Evolutionary conservation across 2,888 invertebrate genomes (phyloP).

Genomic region (Ypsolopha sequella): DNA sequence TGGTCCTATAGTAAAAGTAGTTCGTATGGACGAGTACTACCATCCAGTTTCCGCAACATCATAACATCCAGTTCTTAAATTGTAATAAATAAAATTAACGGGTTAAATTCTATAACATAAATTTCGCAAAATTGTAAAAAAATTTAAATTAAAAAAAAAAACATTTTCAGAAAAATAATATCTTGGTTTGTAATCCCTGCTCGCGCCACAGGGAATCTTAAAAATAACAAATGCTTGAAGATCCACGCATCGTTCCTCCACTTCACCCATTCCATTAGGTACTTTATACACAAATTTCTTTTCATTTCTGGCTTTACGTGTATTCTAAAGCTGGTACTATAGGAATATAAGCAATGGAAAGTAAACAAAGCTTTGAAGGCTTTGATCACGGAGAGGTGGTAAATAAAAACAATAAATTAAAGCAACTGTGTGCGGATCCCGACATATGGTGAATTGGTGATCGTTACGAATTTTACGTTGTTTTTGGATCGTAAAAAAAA

Average conservation of each 20-base stretch:
- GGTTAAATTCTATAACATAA: neutral
- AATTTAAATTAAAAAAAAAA: neutral
- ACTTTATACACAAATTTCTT: neutral
- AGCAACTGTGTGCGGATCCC: constrained; percentile 17
- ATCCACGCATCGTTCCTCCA: constrained; percentile 22
- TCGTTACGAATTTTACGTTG: constrained; percentile 53
- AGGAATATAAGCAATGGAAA: too few species aligned
- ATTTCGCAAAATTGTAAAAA: neutral
- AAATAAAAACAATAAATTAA: neutral
- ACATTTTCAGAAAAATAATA: neutral
- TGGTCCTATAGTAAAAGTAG: too few species aligned
- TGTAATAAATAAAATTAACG: too few species aligned
- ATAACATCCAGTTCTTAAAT: too few species aligned
- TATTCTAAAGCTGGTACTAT: too few species aligned
- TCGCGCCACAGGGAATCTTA: constrained; percentile 36
- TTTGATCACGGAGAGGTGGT: too few species aligned
- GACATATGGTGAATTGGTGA: constrained; percentile 60
- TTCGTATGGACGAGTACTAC: too few species aligned
- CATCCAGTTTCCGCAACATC: too few species aligned
- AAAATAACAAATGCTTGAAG: constrained; percentile 46
- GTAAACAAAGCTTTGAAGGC: too few species aligned
- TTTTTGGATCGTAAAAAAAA: constrained; percentile 48
- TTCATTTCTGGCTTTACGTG: neutral
- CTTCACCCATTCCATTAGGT: constrained; percentile 21
- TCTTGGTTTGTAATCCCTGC: constrained; percentile 23